These are phyloP conservation scores for Nasonia vitripennis DNA, from an alignment of 1,140 invertebrate genomes.

Conservation along the genomic window DNA sequence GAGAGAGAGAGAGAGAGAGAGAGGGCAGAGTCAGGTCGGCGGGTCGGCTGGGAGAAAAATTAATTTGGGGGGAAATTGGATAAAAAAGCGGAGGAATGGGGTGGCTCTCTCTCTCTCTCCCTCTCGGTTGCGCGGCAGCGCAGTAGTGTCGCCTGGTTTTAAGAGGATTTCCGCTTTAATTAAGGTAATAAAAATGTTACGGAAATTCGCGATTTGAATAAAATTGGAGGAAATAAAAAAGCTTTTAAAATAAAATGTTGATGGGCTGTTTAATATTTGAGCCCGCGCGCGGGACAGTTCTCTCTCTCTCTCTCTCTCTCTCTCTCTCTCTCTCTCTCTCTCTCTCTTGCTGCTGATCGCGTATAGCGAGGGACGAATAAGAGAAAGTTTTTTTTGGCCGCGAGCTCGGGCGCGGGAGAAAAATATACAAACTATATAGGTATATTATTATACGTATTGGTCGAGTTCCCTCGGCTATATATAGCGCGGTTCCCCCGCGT, in stretches of 20 bases:
- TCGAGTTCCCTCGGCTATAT: background rate
- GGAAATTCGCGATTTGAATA: conserved; percentile 45
- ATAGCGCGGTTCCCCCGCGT: background rate
- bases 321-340: background rate
- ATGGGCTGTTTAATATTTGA: conserved; percentile 47
- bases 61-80: conserved; percentile 32
- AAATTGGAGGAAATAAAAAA: conserved; percentile 50
- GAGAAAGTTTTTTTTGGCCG: conserved; percentile 23
- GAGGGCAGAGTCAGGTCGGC: background rate
- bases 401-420: background rate
- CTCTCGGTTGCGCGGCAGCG: background rate
- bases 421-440: conserved; percentile 42
- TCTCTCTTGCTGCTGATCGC: background rate
- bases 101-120: background rate
- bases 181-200: conserved; percentile 47
- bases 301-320: background rate
- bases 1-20: no score
- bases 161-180: conserved; percentile 48
- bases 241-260: conserved; percentile 51
- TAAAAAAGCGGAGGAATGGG: background rate
- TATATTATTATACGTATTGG: no score
- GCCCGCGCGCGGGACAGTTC: background rate
- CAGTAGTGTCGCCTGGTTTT: conserved; percentile 34
- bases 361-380: no score
- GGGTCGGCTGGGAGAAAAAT: conserved; percentile 17